Evolutionary conservation across 2,888 invertebrate genomes (phyloP), one percentile per base, ranked within the genome.

Genomic region (Drosophila pullipes): DNA sequence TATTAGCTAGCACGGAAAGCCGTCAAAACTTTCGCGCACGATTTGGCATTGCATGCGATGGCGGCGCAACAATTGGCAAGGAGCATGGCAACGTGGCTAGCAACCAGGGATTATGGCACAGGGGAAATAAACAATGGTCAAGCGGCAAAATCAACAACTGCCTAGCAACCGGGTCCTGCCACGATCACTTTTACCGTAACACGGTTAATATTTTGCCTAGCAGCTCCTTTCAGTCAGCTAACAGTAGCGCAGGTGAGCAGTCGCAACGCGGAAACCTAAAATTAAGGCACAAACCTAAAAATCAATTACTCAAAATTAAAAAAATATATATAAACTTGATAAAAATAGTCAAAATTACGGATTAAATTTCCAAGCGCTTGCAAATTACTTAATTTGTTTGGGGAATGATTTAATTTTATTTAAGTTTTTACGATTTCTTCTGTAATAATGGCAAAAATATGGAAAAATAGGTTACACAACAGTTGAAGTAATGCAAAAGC

Each of bases 221-320:
- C 73, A 69, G 62, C 47, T 55, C 54, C 69, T 53, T 75, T 82
- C 69, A 87, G 87, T 87, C 68, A 69, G 75, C 75, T 72, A 64
- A 66, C 53, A 62, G 33, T 63, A 71, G 76, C 76, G 53, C 78
- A 90, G 90, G 91, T 91, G 79, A 86, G 85, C 64, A 78, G 89
- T 88, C 70, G 79, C 49, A 53, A 55, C 10, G 22, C 61, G 58
- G 70, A 66, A 74, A 63, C 28, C 28, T 35, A 57, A 52, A 77
- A 37, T 37, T 37, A 63, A 18, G 25, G 7, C 30, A 59, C 18
- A 61, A 61, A 28, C 44, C 11, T 25, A 25, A 28, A 7, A 59
- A 66, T 31, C 25, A 47, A 31, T n/a, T 13, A 25, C 0, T 4
- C 5, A 25, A 59, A 63, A 49, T 11, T 10, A 25, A 58, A 13